A percentile compares a stretch with the other conserved stretches of the same genome.
These are phyloP conservation scores for Anolis sagrei DNA, from an alignment of 2,113 vertebrate genomes.

Conservation along the genomic window DNA sequence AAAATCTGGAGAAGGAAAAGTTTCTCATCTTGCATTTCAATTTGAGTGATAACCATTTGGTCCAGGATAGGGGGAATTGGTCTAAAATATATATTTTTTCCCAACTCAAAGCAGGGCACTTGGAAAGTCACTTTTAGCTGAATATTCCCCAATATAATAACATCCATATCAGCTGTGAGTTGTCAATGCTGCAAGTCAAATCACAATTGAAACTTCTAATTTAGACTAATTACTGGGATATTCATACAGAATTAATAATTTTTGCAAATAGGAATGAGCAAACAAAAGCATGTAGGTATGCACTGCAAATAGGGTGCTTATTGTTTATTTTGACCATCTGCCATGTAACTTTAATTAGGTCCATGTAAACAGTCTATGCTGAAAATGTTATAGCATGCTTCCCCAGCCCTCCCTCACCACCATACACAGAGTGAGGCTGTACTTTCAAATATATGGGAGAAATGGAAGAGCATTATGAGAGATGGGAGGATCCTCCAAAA, in stretches of 20 bases:
- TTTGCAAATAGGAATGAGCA: neutral
- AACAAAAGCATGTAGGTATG: accelerated
- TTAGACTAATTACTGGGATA: neutral
- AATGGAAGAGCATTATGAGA: neutral
- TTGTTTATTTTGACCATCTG: neutral
- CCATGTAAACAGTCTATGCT: neutral
- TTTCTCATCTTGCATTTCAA: neutral
- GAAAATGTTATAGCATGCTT: conserved; percentile 3
- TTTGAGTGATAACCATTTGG: neutral
- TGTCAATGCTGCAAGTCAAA: neutral
- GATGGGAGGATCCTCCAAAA: neutral
- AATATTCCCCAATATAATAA: neutral
- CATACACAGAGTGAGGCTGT: too few relatives aligned
- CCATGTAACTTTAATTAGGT: conserved; percentile 8
- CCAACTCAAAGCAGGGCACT: neutral
- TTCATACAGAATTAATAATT: neutral
- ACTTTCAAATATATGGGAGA: too few relatives aligned
- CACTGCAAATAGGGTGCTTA: neutral
- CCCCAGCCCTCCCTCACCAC: too few relatives aligned
- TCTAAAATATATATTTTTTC: accelerated
- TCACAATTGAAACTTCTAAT: accelerated
- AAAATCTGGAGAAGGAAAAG: neutral
- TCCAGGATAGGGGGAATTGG: neutral
- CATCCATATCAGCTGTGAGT: neutral
- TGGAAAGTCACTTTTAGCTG: neutral